Percentiles rank a stretch among this genome's conserved stretches.
Evolutionary conservation across 2,888 invertebrate genomes (phyloP).

Genomic region (Oasisia sp.): DNA sequence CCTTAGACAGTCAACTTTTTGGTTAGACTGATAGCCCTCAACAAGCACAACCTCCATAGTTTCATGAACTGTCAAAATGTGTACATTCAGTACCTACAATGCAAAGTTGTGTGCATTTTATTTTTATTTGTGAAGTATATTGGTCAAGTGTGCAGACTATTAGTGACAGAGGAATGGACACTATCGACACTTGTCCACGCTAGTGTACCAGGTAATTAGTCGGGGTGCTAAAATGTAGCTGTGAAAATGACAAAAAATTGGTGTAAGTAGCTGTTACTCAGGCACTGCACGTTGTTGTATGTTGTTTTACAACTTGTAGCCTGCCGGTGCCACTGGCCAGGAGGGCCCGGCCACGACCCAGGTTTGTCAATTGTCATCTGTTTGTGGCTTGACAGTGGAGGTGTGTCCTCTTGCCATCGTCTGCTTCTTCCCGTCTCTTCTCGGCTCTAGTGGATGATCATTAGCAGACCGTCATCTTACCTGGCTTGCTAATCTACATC

Average conservation of each 20-base stretch:
- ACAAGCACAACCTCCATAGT: too few species aligned
- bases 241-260: neutral
- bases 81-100: too few species aligned
- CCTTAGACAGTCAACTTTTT: too few species aligned
- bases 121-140: neutral
- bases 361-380: neutral
- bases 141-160: neutral
- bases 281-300: neutral
- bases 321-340: slow-evolving; percentile 3
- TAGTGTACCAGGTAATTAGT: neutral
- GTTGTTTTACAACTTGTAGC: slow-evolving; percentile 1
- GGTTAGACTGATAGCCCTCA: too few species aligned
- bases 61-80: too few species aligned
- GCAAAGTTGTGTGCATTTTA: neutral
- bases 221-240: neutral
- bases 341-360: neutral
- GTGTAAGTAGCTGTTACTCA: neutral
- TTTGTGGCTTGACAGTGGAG: neutral
- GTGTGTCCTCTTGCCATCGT: neutral
- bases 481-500: neutral
- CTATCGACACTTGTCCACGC: neutral
- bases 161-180: neutral
- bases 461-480: neutral
- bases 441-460: neutral
- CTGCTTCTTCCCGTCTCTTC: neutral